Conservation (phyloP, 1,140 invertebrate genomes). For the Aphaenogaster ashmeadi region DNA sequence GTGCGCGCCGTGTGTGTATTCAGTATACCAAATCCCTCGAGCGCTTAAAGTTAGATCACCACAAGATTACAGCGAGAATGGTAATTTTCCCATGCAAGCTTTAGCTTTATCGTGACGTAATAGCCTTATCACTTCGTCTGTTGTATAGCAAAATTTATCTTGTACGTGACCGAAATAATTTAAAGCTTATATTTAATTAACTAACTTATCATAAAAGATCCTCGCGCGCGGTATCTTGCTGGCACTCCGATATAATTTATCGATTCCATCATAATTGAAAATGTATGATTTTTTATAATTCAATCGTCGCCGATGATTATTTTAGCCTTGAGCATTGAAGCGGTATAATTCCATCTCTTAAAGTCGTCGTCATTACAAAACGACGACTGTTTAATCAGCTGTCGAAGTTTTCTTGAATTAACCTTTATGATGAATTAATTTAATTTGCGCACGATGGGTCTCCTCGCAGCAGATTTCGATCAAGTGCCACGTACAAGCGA, state of each 20-base stretch:
- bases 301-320: not conserved
- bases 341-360: not conserved
- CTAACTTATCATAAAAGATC: not conserved
- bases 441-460: constrained; percentile 16
- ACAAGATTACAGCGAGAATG: constrained; percentile 50
- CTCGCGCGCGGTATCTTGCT: not conserved
- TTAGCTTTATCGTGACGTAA: constrained; percentile 42
- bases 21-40: constrained; percentile 13
- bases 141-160: constrained; percentile 8
- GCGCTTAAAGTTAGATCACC: constrained; percentile 56
- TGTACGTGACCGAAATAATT: not conserved
- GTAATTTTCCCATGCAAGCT: constrained; percentile 47
- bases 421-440: constrained; percentile 54
- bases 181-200: not conserved
- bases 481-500: not conserved
- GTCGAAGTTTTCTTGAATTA: not conserved
- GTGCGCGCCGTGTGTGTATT: constrained; percentile 12
- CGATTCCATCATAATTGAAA: not conserved
- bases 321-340: not conserved
- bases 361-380: not conserved
- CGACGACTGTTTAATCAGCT: constrained; percentile 3
- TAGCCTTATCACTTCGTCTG: constrained; percentile 5
- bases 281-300: not conserved
- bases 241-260: not conserved
- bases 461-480: constrained; percentile 9